Base-by-base conservation (phyloP, 2,113 vertebrate genomes). In the Seriola quinqueradiata region DNA sequence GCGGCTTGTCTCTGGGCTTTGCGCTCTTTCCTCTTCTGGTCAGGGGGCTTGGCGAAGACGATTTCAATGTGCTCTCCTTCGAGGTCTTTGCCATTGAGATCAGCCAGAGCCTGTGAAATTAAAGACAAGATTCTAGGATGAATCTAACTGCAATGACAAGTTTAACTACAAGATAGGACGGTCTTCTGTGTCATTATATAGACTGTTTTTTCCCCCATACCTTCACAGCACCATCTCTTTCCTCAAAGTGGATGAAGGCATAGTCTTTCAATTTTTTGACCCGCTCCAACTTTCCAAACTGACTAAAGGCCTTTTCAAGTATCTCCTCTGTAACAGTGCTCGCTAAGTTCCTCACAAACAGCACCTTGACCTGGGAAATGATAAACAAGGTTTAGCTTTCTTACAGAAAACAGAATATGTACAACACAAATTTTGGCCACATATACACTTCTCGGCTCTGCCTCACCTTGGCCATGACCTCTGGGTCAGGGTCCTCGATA, bases 181-280 rank as follows among this genome's bases (percentile, higher is more conserved):
- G 3, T 42, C 19, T 23, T 25, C 0, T 3, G 12, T 1, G 10
- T 14, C 23, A 32, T 14, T 28, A 3, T 25, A 34, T 3, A 17
- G 5, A 19, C 8, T 32, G 0, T 5, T 10, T 59, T 23, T 23
- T 17, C 2, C 5, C 16, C 11, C 46, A 89, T 96, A 99, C 98
- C 97, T 99, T 99, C 86, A 99, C 97, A 90, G 98, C 98, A 90
- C 97, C 97, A 91, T 99, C 98, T 90, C 98, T 92, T 52, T 99
- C 98, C 94, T 99, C 97, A 81, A 99, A 99, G 94, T 99, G 98
- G 95, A 99, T 98, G 90, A 99, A 99, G 92, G 98, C 98, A 75
- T 99, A 99, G 91, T 99, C 98, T 95, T 99, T 99, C 89, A 99
- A 93, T 85, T 99, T 99, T 95, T 99, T 99, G 91, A 99, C 98